Conservation (phyloP, 2,113 vertebrate species). For the Rissa tridactyla region DNA sequence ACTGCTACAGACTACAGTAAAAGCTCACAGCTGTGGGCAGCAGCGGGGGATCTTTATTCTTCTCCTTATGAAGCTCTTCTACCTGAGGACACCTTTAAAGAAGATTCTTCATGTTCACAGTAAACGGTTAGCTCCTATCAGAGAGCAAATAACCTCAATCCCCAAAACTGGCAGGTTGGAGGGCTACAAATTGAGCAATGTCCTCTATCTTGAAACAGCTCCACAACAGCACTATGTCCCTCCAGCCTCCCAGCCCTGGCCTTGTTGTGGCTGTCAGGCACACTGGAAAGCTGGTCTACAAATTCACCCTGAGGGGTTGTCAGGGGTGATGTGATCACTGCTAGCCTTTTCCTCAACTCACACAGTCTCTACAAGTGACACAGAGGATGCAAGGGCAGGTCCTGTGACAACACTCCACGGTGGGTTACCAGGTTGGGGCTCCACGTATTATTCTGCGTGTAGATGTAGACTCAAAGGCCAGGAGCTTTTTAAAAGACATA, state of each 20-base stretch:
- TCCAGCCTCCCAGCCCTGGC: not conserved
- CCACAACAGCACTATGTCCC: not conserved
- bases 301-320: not conserved
- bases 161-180: not conserved
- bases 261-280: not conserved
- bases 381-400: not conserved
- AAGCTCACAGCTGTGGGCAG: not conserved
- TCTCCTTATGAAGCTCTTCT: not conserved
- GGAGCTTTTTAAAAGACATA: not conserved
- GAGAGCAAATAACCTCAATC: not conserved
- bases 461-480: not conserved
- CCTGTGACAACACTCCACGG: not conserved
- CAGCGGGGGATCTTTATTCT: not conserved
- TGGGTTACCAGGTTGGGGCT: not conserved
- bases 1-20: not conserved
- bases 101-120: not conserved
- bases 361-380: not conserved
- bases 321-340: not conserved
- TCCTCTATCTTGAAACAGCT: not conserved
- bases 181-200: accelerated
- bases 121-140: not conserved
- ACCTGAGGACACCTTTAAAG: not conserved
- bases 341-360: not conserved
- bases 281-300: not conserved
- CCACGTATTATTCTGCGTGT: not conserved